Evolutionary conservation across 2,888 invertebrate genomes (phyloP), one percentile per base, ranked within the genome.

Genomic region (Magallana nippona): DNA sequence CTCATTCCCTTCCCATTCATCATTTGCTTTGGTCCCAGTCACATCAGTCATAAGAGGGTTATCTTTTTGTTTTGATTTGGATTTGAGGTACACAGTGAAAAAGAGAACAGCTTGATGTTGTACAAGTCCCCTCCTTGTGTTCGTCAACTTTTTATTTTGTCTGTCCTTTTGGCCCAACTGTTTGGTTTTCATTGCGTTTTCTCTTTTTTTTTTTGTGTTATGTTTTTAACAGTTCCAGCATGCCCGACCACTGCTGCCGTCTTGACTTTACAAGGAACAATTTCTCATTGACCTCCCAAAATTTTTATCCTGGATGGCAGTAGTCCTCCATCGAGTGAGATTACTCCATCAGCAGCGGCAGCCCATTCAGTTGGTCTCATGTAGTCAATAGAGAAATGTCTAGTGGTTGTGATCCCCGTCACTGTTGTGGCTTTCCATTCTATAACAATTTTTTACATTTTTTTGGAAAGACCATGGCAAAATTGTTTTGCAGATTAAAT

Each of bases 381-480:
- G 71, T 71, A 71, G 71, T 71, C 32, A n/a, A 27, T 71, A 71
- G 71, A 11, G 15, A 32, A 32, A 32, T 71, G 71, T 71, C 11
- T 63, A 71, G 71, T 71, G 71, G 32, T 13, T 71, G 71, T 71
- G 71, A 15, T 11, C 71, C 71, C 71, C 15, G 3, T 71, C 71
- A 71, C 27, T 71, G 71, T 71, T 71, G 71, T 71, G 71, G 71
- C 27, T 71, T 71, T 27, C 71, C 71, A 71, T 71, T 27, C 71
- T 22, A 15, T 71, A 71, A 15, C 71, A 71, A 71, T 71, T 71
- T 71, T 44, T 44, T 44, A 44, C 13, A 11, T 32, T 19, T 27
- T 55, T 78, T 55, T 56, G 78, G 56, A 78, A 78, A 55, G 56
- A 81, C 63, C 83, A 81, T 81, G 62, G 58, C 58, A 79, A 44